Percentiles rank a stretch among this genome's conserved stretches.
Evolutionary conservation across 2,797 vertebrate species (phyloP).

Genomic region (Catharus ustulatus): DNA sequence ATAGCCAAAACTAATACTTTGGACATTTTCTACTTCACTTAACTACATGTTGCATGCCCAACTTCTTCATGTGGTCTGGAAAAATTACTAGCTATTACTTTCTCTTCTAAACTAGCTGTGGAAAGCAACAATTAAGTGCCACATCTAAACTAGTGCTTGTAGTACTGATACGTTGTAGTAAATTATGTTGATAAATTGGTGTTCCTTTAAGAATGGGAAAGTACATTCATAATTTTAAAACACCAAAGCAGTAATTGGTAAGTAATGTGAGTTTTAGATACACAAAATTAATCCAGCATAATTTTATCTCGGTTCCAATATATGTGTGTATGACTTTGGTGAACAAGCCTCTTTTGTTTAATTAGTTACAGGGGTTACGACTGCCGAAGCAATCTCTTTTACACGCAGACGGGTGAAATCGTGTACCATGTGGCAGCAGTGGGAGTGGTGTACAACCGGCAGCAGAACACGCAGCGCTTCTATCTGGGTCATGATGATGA

Average conservation of each 20-base stretch:
- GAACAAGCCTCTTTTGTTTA: background rate
- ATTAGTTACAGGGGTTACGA: conserved; percentile 88
- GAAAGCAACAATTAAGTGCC: background rate
- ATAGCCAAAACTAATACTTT: background rate
- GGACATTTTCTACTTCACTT: background rate
- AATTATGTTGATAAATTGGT: background rate
- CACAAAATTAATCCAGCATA: background rate
- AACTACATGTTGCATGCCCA: background rate
- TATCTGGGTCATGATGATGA: conserved; percentile 97
- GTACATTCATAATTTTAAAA: background rate
- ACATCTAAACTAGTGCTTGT: background rate
- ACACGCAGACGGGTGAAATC: conserved; percentile 97
- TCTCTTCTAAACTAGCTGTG: background rate
- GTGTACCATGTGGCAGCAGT: conserved; percentile 98
- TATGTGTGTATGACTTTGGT: background rate
- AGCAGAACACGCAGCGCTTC: conserved; percentile 96
- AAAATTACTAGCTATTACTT: background rate
- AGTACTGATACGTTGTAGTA: background rate
- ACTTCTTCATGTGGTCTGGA: background rate
- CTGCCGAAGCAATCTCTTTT: conserved; percentile 92
- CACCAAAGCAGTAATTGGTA: background rate
- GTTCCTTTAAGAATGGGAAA: background rate
- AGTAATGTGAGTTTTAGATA: background rate
- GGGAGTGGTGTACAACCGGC: conserved; percentile 95
- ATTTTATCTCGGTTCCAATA: background rate